Evolutionary conservation across 2,888 invertebrate genomes (phyloP).

Genomic region (Neocrepidodera transversa): DNA sequence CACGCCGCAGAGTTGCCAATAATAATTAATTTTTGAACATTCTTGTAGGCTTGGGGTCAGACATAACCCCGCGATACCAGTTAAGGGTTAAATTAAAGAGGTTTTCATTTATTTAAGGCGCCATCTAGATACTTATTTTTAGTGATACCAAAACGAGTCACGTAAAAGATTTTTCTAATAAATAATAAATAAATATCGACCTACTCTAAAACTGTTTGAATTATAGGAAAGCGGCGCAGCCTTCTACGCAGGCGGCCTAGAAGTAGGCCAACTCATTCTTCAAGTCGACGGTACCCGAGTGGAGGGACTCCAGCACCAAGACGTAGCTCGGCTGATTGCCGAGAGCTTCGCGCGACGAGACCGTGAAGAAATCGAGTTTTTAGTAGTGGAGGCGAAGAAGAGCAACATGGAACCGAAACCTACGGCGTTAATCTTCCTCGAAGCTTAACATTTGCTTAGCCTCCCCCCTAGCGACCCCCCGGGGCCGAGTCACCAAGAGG

Average conservation of each 20-base stretch:
- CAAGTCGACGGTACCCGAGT: slow-evolving; percentile 82
- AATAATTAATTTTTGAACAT: no score
- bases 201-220: no score
- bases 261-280: slow-evolving; percentile 92
- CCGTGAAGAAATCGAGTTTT: slow-evolving; percentile 89
- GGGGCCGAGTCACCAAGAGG: slow-evolving; percentile 69
- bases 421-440: slow-evolving; percentile 87
- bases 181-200: no score
- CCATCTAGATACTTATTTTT: no score
- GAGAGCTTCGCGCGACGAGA: slow-evolving; percentile 91
- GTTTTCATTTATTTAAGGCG: no score
- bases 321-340: slow-evolving; percentile 90
- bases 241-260: slow-evolving; percentile 88
- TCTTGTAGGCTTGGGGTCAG: no score
- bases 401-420: slow-evolving; percentile 91
- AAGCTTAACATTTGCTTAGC: slow-evolving; percentile 91
- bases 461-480: slow-evolving; percentile 82
- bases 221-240: slow-evolving; percentile 93
- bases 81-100: no score
- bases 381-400: slow-evolving; percentile 93
- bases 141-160: no score
- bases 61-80: no score
- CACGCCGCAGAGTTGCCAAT: no score
- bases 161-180: no score
- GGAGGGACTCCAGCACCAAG: slow-evolving; percentile 84